Evolutionary conservation across 1,140 invertebrate genomes (phyloP), one percentile per base, ranked within the genome.

Genomic region (Drosophila leontia): DNA sequence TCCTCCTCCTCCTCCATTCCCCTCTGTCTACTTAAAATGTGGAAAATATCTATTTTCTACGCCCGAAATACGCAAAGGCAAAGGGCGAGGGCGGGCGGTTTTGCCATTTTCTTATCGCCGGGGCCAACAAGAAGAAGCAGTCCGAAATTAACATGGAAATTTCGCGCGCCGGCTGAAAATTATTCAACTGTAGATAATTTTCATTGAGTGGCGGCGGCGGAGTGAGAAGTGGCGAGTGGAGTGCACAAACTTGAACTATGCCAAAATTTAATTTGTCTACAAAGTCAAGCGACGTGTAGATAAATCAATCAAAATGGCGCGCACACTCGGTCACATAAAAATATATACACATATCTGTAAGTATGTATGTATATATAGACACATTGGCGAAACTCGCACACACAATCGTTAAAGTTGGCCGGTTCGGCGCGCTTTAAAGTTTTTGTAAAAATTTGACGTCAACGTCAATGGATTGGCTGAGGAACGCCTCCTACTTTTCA

Each of bases 121-220:
- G n/a, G n/a, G n/a, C n/a, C 64, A 55, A 29, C 67, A 51, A 47
- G 67, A 53, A 42, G 29, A 84, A 76, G 75, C 64, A 53, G 44
- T 50, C 41, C 53, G 34, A 85, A 91, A 86, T 83, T 78, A 91
- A 88, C 78, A 84, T 82, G 64, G 69, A 87, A 87, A 82, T 91
- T 91, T 83, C 53, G 79, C 63, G 69, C 63, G 59, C 55, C 72
- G 70, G 41, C 78, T 71, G 72, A 82, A 84, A 91, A 59, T 91
- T 84, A 91, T 84, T 91, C 83, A 68, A 82, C 62, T 82, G 88
- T 84, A 85, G 78, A 91, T 91, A 91, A 91, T 91, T 84, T 85
- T 68, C 70, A 83, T 91, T 76, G 57, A 78, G 64, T 61, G 62
- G 37, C 9, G 1, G n/a, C n/a, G n/a, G 0, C 23, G 23, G 23